Evolutionary conservation across 92 coral and sea anemone genomes (phyloP), one percentile per base, ranked within the genome.

Genomic region (Porites divaricata): DNA sequence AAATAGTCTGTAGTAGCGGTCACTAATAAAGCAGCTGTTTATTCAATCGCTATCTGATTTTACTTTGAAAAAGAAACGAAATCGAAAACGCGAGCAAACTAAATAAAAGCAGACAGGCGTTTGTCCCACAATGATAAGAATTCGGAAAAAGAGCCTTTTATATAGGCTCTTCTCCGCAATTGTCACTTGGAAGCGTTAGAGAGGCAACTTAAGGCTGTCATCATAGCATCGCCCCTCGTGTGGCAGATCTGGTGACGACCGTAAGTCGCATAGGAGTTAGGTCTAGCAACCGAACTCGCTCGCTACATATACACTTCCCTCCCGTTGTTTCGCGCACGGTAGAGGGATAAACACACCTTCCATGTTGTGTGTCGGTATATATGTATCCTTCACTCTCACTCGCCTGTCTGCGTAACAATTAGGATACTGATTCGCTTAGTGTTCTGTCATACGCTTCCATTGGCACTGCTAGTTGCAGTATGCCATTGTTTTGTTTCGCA

Each of bases 381-480:
- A 81, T 15, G 85, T 81, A 81, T 81, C 85, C 85, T 81, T 56
- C 76, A 58, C 2, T 69, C 85, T 4, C 83, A 78, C 73, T 78
- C 23, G 73, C 73, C 77, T 81, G 56, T 56, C 26, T 67, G 85
- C 59, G 67, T 70, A 22, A 22, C 48, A 22, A 45, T 35, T 68
- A 68, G 85, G 85, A 70, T 69, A 81, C 77, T 80, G 66, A 59
- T 0, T 80, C 53, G 72, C 61, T 81, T 81, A 78, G 73, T 54
- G 35, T 69, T 69, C 67, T 48, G 12, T 81, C 53, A 26, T 66
- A 81, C 90, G 93, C 93, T 90, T 90, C 93, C 93, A 90, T 24
- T 26, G 90, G 93, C 93, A 90, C 93, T 90, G 85, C 90, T 85
- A 85, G 93, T 14, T 79, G 93, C 76, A 89, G 93, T 89, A 75